Evolutionary conservation across 2,797 vertebrate species (phyloP), one percentile per base, ranked within the genome.

Genomic region (Tokudaia tokunoshimensis): DNA sequence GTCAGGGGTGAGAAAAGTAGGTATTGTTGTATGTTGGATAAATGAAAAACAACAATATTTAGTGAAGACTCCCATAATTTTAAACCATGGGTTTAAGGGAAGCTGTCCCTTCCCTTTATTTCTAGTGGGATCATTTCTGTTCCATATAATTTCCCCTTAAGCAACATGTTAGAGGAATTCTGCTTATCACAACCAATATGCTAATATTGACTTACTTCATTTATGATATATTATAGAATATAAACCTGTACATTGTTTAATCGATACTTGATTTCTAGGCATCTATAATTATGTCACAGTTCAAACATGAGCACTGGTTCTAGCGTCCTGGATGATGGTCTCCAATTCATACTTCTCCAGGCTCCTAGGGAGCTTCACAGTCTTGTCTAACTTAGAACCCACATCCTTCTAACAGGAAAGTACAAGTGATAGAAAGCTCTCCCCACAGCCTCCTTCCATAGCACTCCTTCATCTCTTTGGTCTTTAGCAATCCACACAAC

Each of bases 91-190:
- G 6, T 37, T 65, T 59, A 44, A 6, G 52, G 65, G 75, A 92
- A 26, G 9, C 47, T 29, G 2, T 1, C 22, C 34, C 5, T 47
- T 9, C 13, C 24, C 19, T 29, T 50, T 31, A 52, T 10, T 24
- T 78, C 4, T 29, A 65, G 29, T 3, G 6, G 17, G 70, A 1
- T 4, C 7, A 6, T 6, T 52, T 3, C 7, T 67, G 50, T 86
- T 55, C 29, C 17, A 17, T 2, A 1, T 3, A 12, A 26, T 29
- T 31, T 0, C 15, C 11, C 1, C 2, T 4, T 37, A 7, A 1
- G 5, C 10, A 20, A 12, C 44, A 26, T 55, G n/a, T 61, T 82
- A 65, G 44, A n/a, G 3, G 2, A 41, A 50, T 8, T 57, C 8
- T 14, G 15, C 57, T 85, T 34, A 44, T 87, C 19, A 72, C 1